Evolutionary conservation across 2,113 vertebrate species (phyloP).

Genomic region (Atlantisia rogersi): DNA sequence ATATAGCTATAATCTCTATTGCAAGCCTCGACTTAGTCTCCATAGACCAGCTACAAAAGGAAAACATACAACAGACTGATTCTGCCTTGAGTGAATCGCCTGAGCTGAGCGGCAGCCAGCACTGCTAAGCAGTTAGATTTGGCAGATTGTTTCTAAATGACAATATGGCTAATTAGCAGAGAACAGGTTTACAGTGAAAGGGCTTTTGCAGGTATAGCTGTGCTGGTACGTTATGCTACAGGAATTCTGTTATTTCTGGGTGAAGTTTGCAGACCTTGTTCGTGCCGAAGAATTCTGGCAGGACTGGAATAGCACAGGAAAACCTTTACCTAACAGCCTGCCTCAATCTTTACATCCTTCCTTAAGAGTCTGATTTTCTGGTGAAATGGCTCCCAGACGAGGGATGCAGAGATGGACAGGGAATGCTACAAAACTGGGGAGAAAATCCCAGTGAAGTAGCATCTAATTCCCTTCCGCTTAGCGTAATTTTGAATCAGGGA

Average conservation of each 20-base stretch:
- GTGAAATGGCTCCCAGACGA: background rate
- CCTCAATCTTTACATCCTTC: background rate
- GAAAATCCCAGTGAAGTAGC: background rate
- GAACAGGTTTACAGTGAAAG: background rate
- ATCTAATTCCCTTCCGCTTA: background rate
- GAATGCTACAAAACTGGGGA: background rate
- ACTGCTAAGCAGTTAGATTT: constrained; percentile 14
- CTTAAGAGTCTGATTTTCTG: constrained; percentile 13
- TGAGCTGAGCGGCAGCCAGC: background rate
- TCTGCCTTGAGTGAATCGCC: background rate
- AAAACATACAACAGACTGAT: background rate
- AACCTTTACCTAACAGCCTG: background rate
- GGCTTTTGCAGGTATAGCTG: background rate
- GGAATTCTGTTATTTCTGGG: background rate
- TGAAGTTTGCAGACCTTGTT: background rate
- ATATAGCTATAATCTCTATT: background rate
- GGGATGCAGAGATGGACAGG: background rate
- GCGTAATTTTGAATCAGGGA: background rate
- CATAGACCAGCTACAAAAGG: background rate
- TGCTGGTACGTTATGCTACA: background rate
- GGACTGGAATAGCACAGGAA: background rate
- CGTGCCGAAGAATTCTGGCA: background rate
- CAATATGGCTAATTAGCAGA: constrained; percentile 21
- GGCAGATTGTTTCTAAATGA: constrained; percentile 29
- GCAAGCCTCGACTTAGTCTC: background rate